Conservation (phyloP, 2,888 invertebrate species). For the Pterostichus madidus region DNA sequence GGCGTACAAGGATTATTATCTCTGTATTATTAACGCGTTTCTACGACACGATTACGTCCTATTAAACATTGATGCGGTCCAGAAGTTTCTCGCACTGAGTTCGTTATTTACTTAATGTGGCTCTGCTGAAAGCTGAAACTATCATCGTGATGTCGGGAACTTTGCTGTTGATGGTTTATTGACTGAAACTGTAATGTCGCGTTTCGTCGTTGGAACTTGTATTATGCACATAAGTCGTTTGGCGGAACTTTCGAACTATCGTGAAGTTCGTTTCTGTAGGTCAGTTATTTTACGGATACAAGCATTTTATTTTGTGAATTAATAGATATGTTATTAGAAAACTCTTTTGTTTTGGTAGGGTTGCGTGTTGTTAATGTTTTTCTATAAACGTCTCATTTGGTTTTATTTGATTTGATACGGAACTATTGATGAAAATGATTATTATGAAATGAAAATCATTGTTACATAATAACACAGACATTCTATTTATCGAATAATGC, state of each 20-base stretch:
- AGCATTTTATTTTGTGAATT: not conserved
- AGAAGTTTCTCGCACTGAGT: constrained; percentile 7
- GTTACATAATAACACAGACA: too few species aligned
- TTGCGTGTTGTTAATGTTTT: constrained; percentile 6
- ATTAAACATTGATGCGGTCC: constrained; percentile 34
- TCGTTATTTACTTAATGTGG: constrained; percentile 26
- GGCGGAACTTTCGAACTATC: not conserved
- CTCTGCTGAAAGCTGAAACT: not conserved
- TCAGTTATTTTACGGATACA: constrained; percentile 14
- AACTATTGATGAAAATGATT: not conserved
- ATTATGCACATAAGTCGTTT: constrained; percentile 21
- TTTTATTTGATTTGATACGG: not conserved
- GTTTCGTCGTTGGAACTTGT: not conserved
- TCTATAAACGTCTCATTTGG: not conserved
- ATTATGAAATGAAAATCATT: too few species aligned
- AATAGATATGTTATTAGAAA: constrained; percentile 5
- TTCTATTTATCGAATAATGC: too few species aligned
- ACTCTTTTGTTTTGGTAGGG: constrained; percentile 2
- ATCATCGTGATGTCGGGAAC: constrained; percentile 5
- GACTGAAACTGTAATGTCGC: constrained; percentile 25
- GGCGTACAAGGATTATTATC: not conserved
- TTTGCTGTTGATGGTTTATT: constrained; percentile 46
- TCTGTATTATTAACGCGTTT: constrained; percentile 7
- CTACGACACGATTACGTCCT: constrained; percentile 7
- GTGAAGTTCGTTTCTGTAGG: constrained; percentile 16